Percentiles rank a stretch among this genome's conserved stretches.
Conservation (phyloP, 2,888 invertebrate species). For the Leptinotarsa haldemani region DNA sequence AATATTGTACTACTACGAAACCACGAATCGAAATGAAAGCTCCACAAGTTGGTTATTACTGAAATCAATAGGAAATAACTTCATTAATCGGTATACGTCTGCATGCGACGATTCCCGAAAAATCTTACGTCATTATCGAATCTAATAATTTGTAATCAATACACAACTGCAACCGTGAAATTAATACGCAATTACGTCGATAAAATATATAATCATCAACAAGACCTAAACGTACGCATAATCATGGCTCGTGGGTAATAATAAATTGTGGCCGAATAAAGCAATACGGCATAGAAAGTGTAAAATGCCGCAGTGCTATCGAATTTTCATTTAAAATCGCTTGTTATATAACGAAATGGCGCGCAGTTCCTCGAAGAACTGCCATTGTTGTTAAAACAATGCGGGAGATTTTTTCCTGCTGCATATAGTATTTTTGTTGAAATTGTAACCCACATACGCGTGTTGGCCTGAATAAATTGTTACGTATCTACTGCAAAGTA, state of each 20-base stretch:
- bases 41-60: no score
- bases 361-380: conserved; percentile 3
- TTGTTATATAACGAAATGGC: background rate
- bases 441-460: conserved; percentile 19
- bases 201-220: conserved; percentile 1
- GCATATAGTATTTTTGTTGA: conserved; percentile 4
- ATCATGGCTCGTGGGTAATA: conserved; percentile 7
- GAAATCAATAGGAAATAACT: no score
- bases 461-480: conserved; percentile 8
- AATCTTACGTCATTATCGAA: background rate
- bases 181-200: background rate
- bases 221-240: background rate
- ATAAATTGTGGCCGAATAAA: background rate
- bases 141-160: background rate
- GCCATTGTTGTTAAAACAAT: conserved; percentile 14
- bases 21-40: no score
- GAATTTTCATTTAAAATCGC: conserved; percentile 24
- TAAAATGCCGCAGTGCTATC: conserved; percentile 29
- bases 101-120: no score
- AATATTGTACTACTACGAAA: no score
- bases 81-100: no score
- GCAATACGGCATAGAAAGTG: conserved; percentile 21
- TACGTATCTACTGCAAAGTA: background rate
- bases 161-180: conserved; percentile 6
- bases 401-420: conserved; percentile 10